A percentile compares a stretch with the other conserved stretches of the same genome.
phyloP scores from a whole-genome alignment of 30 jellyfish, hydroid and myxozoan species.

The Cassiopea andromeda region DNA sequence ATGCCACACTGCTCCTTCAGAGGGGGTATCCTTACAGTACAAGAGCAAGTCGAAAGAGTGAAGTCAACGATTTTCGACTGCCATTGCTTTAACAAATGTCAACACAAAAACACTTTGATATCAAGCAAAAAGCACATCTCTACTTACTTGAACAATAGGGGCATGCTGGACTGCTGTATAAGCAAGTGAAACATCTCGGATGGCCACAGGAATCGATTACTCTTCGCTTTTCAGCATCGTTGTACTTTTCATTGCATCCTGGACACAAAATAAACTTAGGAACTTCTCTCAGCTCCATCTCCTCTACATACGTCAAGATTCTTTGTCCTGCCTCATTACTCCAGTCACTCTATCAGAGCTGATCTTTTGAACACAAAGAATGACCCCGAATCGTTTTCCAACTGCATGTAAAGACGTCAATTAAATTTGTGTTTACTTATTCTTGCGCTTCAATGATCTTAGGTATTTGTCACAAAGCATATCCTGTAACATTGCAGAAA shows the following conservation, averaged over 20 bases:
- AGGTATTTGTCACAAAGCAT: conserved; percentile 21
- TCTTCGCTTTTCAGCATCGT: conserved; percentile 46
- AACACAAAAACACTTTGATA: no score
- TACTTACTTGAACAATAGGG: conserved; percentile 67
- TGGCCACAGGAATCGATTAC: conserved; percentile 78
- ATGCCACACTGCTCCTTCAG: no score
- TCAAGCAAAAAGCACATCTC: no score
- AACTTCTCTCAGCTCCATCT: conserved; percentile 24
- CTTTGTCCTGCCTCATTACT: background rate
- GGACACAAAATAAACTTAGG: conserved; percentile 73
- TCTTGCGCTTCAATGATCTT: conserved; percentile 29
- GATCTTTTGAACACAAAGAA: conserved; percentile 9
- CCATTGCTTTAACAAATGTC: no score
- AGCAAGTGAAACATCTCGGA: conserved; percentile 70
- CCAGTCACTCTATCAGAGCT: background rate
- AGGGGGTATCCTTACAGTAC: no score
- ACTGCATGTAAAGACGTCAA: conserved; percentile 24
- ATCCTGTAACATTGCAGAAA: conserved; percentile 9
- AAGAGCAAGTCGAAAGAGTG: no score
- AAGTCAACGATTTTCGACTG: no score
- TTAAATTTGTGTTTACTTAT: conserved; percentile 20
- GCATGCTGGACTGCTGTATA: conserved; percentile 25
- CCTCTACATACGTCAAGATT: background rate
- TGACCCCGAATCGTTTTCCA: conserved; percentile 30
- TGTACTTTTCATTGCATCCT: conserved; percentile 40